Conservation (phyloP, 2,113 vertebrate species). For the Bothrops jararaca region DNA sequence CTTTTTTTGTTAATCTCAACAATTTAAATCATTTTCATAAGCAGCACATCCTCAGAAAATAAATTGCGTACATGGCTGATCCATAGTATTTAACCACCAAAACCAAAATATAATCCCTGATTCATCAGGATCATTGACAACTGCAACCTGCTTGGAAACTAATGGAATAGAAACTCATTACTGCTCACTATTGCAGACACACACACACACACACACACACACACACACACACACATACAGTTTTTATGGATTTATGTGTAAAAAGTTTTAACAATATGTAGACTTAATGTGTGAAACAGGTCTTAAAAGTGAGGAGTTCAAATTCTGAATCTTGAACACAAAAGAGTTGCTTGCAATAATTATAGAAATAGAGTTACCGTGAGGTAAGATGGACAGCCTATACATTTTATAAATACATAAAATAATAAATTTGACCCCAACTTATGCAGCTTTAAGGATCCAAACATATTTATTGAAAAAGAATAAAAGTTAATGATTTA, state of each 20-base stretch:
- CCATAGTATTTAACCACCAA: not conserved
- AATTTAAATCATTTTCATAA: not conserved
- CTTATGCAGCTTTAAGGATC: constrained; percentile 39
- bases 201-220: not conserved
- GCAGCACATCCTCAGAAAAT: not conserved
- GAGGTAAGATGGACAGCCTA: too few relatives aligned
- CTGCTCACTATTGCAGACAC: not conserved
- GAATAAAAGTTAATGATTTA: constrained; percentile 10
- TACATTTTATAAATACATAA: not conserved
- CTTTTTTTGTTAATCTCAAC: not conserved
- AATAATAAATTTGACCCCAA: constrained; percentile 12
- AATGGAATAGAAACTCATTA: not conserved
- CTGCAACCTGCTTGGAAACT: not conserved
- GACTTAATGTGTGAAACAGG: not conserved
- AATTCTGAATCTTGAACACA: constrained; percentile 28
- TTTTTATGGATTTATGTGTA: not conserved
- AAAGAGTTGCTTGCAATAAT: constrained; percentile 45
- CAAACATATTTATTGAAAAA: constrained; percentile 21
- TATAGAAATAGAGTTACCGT: constrained; percentile 14
- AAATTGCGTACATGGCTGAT: not conserved
- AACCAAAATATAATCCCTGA: not conserved
- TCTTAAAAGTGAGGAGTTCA: not conserved
- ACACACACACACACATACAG: too few relatives aligned
- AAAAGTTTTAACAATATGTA: not conserved
- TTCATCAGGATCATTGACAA: not conserved